phyloP scores from a whole-genome alignment of 2,888 invertebrate species.

The Spilosoma lubricipeda region DNA sequence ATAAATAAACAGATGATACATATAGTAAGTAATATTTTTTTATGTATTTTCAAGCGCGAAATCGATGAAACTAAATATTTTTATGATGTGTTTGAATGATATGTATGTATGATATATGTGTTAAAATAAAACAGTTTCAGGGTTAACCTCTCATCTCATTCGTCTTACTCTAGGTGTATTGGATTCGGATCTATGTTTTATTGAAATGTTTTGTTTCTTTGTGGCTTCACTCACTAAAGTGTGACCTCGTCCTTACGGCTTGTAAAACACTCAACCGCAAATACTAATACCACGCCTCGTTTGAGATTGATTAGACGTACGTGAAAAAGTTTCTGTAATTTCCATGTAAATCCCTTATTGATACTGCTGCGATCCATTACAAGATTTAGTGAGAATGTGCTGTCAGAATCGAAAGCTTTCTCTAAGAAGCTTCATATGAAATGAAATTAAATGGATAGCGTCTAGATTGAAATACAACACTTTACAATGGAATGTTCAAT shows the following conservation, averaged over 20 bases:
- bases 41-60: no score
- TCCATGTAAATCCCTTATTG: background rate
- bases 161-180: background rate
- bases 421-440: background rate
- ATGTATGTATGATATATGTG: no score
- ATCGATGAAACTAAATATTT: no score
- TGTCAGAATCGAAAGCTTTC: background rate
- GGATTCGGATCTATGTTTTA: background rate
- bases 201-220: background rate
- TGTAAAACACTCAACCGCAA: slow-evolving; percentile 3
- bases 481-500: no score
- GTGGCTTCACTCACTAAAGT: background rate
- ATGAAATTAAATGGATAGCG: no score
- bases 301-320: background rate
- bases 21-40: no score
- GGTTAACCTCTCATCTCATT: background rate
- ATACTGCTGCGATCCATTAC: background rate
- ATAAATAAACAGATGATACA: no score
- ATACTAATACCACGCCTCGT: slow-evolving; percentile 1
- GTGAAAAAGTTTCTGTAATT: slow-evolving; percentile 3
- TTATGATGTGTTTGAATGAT: no score
- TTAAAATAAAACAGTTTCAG: background rate
- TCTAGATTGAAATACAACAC: no score
- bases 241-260: background rate
- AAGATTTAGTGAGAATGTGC: background rate